Conservation (phyloP, 35 echinoderm and acorn worm species). For the Eucidaris tribuloides region DNA sequence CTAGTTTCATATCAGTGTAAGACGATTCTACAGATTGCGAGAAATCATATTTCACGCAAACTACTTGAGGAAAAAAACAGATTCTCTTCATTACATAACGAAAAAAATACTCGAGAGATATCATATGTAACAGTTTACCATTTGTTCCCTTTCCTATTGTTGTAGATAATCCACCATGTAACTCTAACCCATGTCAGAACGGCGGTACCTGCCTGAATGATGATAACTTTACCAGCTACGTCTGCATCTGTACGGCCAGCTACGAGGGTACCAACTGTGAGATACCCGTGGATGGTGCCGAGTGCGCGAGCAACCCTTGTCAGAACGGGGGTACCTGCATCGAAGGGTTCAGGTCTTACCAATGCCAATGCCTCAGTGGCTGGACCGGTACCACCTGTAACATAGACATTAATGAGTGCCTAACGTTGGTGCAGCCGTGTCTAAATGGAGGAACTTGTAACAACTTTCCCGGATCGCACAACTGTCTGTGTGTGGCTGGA, state of each 20-base stretch:
- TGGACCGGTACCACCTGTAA: background rate
- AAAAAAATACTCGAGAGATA: too few relatives aligned
- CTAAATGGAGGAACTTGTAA: slow-evolving; percentile 17
- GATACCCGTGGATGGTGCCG: background rate
- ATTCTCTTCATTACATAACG: too few relatives aligned
- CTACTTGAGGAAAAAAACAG: background rate
- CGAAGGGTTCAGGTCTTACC: background rate
- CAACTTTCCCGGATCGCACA: background rate
- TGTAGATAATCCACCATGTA: slow-evolving; percentile 48
- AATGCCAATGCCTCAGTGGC: background rate
- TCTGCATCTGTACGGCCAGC: slow-evolving; percentile 20
- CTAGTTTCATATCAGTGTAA: background rate
- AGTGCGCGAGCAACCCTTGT: slow-evolving; percentile 32
- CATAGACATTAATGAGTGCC: background rate
- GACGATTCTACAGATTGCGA: background rate
- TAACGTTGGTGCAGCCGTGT: background rate
- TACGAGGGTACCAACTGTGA: slow-evolving; percentile 25
- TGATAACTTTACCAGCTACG: background rate
- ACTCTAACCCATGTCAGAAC: slow-evolving; percentile 51
- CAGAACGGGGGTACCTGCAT: slow-evolving; percentile 1
- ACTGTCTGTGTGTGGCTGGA: background rate
- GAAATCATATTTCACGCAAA: background rate
- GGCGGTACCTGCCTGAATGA: slow-evolving; percentile 24
- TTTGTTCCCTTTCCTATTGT: background rate
- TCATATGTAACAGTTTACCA: too few relatives aligned